A percentile compares a stretch with the other conserved stretches of the same genome.
These are phyloP conservation scores for Heliocidaris erythrogramma DNA, from an alignment of 35 echinoderm and acorn worm species.

Conservation along the genomic window DNA sequence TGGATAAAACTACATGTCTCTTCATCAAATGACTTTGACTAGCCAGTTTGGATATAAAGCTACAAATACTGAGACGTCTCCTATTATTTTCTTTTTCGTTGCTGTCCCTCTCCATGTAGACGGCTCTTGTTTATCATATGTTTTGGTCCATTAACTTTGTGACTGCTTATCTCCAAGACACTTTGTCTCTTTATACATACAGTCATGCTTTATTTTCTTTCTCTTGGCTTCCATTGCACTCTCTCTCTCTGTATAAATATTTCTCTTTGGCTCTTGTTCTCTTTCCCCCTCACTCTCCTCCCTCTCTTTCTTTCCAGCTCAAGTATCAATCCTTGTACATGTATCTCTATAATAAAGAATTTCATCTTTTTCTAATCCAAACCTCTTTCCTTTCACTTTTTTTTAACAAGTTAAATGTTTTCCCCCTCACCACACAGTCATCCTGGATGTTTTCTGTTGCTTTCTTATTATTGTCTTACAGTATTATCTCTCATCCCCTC, in stretches of 20 bases:
- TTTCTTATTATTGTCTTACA: no score
- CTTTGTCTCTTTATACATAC: background rate
- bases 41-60: background rate
- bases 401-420: no score
- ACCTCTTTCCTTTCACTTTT: background rate
- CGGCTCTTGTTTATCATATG: background rate
- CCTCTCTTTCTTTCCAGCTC: background rate
- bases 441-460: no score
- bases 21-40: background rate
- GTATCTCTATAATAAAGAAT: no score
- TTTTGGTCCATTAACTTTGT: slow-evolving; percentile 30
- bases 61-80: background rate
- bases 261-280: background rate
- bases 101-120: background rate
- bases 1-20: background rate
- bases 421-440: no score
- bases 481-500: no score
- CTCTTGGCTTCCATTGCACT: background rate
- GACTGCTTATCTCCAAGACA: background rate
- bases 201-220: background rate
- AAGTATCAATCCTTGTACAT: no score
- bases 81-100: background rate
- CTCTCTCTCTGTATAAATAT: background rate
- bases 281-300: background rate
- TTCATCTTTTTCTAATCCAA: no score